Evolutionary conservation across 2,113 vertebrate species (phyloP), one percentile per base, ranked within the genome.

Genomic region (Turnix velox): DNA sequence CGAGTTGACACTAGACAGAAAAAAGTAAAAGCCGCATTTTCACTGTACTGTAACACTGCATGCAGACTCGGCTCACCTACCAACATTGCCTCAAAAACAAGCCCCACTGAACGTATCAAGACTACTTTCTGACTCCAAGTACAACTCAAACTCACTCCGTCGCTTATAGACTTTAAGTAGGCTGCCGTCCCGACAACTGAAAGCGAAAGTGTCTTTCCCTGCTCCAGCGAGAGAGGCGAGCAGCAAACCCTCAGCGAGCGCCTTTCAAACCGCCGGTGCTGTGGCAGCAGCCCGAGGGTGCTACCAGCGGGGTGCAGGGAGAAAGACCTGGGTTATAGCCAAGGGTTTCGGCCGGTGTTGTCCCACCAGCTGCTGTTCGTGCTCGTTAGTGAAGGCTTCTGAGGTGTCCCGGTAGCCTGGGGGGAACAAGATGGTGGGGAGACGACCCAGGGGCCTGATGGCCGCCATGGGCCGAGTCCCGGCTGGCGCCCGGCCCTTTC

Each of bases 321-420:
- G 30, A 27, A 18, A 55, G 22, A 30, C 49, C n/a, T 6, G 25
- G 39, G 24, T 79, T 30, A 8, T 13, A 46, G 49, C 74, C 42
- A 4, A 3, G 16, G 28, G 7, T 22, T 54, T 12, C 39, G 4
- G 3, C 0, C 39, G 43, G 5, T 1, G 62, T 5, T 4, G 33
- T 35, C 24, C 20, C 58, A 6, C 55, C 31, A 10, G 68, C 68
- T 6, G 18, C 67, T 15, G 18, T 9, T 28, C 5, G 1, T 2
- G 17, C 33, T 37, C 18, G 23, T 15, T 1, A 5, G 2, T 0
- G 6, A 25, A 6, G 7, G 51, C 25, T 71, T 3, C 0, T 24
- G 42, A 23, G 24, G 19, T n/a, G 45, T 20, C 63, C 76, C 43
- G 0, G 0, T 8, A 27, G 20, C 62, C 67, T 7, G 57, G 12